Evolutionary conservation across 2,797 vertebrate species (phyloP).

Genomic region (Pangasius sanitwongsei): DNA sequence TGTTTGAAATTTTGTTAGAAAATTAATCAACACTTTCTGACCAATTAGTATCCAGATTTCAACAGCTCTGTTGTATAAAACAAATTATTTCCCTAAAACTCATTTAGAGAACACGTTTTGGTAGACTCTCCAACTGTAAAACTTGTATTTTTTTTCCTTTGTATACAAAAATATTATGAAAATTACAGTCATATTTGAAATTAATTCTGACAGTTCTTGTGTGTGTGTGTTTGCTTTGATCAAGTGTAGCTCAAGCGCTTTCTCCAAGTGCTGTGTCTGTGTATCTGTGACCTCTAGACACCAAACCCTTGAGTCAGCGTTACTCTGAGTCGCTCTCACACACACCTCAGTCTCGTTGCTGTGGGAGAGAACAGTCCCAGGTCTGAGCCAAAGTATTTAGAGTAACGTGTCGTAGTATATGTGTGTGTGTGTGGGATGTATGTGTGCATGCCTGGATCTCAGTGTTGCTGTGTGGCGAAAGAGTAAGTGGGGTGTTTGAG

Average conservation of each 20-base stretch:
- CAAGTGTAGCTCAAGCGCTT: neutral
- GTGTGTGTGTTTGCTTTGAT: slow-evolving; percentile 12
- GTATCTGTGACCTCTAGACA: slow-evolving; percentile 12
- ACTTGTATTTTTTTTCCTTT: neutral
- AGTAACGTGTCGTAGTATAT: neutral
- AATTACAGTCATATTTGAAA: neutral
- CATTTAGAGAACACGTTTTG: neutral
- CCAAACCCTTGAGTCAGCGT: slow-evolving; percentile 29
- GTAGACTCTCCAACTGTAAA: neutral
- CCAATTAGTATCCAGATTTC: neutral
- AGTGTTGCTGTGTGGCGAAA: neutral
- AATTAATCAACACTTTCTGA: neutral
- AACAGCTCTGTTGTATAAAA: neutral
- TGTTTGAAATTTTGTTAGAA: neutral
- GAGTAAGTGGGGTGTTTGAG: slow-evolving; percentile 13
- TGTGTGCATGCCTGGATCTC: neutral
- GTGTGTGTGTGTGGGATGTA: neutral
- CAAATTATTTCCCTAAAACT: neutral
- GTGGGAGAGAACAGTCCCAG: neutral
- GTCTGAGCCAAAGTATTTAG: neutral
- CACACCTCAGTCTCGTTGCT: neutral
- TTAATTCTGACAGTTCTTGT: neutral
- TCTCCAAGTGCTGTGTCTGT: slow-evolving; percentile 24
- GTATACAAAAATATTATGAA: neutral
- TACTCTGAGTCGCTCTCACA: slow-evolving; percentile 5